phyloP scores from a whole-genome alignment of 2,113 vertebrate genomes.

The Carassius auratus region DNA sequence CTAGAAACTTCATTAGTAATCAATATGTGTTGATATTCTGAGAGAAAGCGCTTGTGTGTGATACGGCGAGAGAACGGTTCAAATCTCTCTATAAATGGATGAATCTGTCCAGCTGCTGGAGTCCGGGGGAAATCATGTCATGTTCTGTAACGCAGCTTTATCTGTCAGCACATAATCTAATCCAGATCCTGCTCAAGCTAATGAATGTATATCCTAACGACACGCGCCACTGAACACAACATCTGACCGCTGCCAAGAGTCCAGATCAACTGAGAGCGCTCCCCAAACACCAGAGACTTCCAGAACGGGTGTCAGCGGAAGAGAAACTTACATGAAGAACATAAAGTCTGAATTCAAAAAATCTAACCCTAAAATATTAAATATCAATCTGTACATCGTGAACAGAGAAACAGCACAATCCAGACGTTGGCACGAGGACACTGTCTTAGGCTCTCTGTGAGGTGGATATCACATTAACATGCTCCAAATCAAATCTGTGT shows the following conservation, averaged over 20 bases:
- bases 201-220: constrained; percentile 42
- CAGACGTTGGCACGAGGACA: background rate
- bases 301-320: background rate
- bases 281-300: background rate
- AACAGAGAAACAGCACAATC: background rate
- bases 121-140: background rate
- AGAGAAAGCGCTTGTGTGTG: background rate
- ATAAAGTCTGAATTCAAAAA: background rate
- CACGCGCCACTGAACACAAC: constrained; percentile 25
- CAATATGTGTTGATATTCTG: background rate
- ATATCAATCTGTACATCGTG: too few species aligned
- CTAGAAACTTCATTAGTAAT: background rate
- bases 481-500: background rate
- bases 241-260: constrained; percentile 31
- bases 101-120: background rate
- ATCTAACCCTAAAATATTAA: too few species aligned
- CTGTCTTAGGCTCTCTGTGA: background rate
- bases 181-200: constrained; percentile 26
- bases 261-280: background rate
- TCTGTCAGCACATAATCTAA: constrained; percentile 35
- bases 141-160: constrained; percentile 18
- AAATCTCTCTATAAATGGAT: background rate
- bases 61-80: background rate
- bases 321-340: background rate
- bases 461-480: background rate